Conservation (phyloP, 2,888 invertebrate species). For the Patella ulyssiponensis region DNA sequence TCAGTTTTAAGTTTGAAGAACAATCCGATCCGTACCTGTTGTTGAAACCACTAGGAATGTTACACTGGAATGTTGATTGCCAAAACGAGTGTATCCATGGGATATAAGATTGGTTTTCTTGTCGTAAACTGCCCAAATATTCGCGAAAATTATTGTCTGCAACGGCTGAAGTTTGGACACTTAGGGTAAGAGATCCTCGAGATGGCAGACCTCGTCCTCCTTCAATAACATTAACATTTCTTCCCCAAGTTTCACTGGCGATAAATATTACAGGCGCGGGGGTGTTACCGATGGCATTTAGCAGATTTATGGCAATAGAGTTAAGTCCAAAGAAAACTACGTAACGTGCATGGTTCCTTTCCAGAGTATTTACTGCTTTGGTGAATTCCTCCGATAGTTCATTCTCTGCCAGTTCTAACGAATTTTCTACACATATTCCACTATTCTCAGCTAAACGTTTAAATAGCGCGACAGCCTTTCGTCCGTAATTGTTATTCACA, state of each 20-base stretch:
- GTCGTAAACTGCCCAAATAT: constrained; percentile 29
- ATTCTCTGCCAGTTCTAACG: constrained; percentile 39
- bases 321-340: constrained; percentile 55
- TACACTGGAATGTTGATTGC: constrained; percentile 1
- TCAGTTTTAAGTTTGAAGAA: constrained; percentile 8
- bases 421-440: constrained; percentile 55
- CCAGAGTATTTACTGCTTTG: constrained; percentile 11
- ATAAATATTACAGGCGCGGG: constrained; percentile 45
- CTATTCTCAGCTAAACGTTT: constrained; percentile 37
- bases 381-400: constrained; percentile 25
- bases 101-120: neutral
- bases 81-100: neutral
- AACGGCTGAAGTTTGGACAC: constrained; percentile 37
- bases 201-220: constrained; percentile 38
- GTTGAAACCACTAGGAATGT: neutral
- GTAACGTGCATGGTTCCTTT: constrained; percentile 34
- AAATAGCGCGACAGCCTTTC: constrained; percentile 47
- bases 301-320: constrained; percentile 41
- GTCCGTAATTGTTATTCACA: constrained; percentile 54
- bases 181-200: constrained; percentile 51
- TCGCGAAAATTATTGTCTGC: constrained; percentile 29
- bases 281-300: constrained; percentile 37
- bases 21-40: neutral
- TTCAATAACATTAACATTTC: constrained; percentile 36
- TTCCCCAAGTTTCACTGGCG: constrained; percentile 63